Percentiles rank a stretch among this genome's conserved stretches.
Evolutionary conservation across 2,888 invertebrate species (phyloP).

Genomic region (Hofmannophila pseudospretella): DNA sequence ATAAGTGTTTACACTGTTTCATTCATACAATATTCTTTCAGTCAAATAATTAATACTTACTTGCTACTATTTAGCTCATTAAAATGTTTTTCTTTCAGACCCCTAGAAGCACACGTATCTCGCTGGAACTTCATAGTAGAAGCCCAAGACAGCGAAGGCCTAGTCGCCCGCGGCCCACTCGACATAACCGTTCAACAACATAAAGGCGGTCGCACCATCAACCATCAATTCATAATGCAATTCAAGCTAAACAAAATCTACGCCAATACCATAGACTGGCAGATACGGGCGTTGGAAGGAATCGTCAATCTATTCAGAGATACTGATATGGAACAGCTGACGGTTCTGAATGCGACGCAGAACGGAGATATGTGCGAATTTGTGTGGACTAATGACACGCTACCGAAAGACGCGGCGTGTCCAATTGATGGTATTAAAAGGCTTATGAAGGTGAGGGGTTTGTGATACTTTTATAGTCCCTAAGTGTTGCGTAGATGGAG

Average conservation of each 20-base stretch:
- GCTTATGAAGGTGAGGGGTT: slow-evolving; percentile 76
- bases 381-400: slow-evolving; percentile 91
- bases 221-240: slow-evolving; percentile 88
- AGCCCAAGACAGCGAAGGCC: slow-evolving; percentile 88
- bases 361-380: slow-evolving; percentile 80
- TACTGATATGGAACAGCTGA: slow-evolving; percentile 81
- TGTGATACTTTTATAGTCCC: too few species aligned
- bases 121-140: slow-evolving; percentile 88
- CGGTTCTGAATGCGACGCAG: slow-evolving; percentile 81
- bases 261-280: slow-evolving; percentile 86
- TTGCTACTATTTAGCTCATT: too few species aligned
- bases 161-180: slow-evolving; percentile 83
- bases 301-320: slow-evolving; percentile 71
- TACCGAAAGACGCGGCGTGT: slow-evolving; percentile 85
- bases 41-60: too few species aligned
- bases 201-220: slow-evolving; percentile 85
- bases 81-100: too few species aligned
- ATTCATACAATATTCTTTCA: too few species aligned
- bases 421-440: slow-evolving; percentile 85
- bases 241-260: slow-evolving; percentile 72
- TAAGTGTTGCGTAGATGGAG: too few species aligned
- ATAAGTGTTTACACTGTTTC: too few species aligned
- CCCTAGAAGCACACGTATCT: slow-evolving; percentile 88
- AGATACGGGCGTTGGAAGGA: slow-evolving; percentile 81
- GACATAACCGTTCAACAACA: slow-evolving; percentile 91